Base-by-base conservation (phyloP, 1,140 invertebrate genomes). In the Achatina immaculata region DNA sequence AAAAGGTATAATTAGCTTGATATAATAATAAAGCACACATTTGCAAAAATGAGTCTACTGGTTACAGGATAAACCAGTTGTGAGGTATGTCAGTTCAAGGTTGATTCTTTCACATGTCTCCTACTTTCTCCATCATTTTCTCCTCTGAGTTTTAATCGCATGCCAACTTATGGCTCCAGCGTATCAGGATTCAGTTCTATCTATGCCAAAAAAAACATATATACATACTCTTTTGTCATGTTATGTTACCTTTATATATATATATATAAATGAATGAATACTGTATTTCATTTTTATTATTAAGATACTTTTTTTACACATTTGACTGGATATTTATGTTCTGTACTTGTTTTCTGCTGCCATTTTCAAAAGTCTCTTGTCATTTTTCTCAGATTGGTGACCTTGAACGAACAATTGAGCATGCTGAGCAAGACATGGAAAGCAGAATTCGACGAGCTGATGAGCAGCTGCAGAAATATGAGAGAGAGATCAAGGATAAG, bases 401-500 rank as follows among this genome's bases (percentile, higher is more conserved):
- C 40, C 43, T 78, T 24, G 58, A 78, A 36, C 76, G 48, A 2
- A 68, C 76, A 9, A 68, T 78, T 6, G 76, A 78, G 34, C 76
- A 68, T 34, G 76, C 76, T 19, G 65, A 78, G 31, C 76, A 78
- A 19, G 76, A 78, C 43, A 78, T 78, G 76, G 76, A 78, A 31
- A 66, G 24, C 31, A 45, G 76, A 21, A 78, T 78, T 38, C n/a
- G 62, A 14, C 34, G 76, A 1, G 65, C 31, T 16, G 76, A 78
- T 34, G 58, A 68, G 36, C 76, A 78, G 62, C 43, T 78, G 28
- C 58, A 78, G 62, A 78, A 68, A 40, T 78, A 68, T 48, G 76
- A 78, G 76, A 51, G 43, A 55, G 76, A 78, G 34, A 78, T 78
- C 19, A 78, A 78, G 31, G 76, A 78, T 19, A 78, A 78, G 45